Percentiles rank a stretch among this genome's conserved stretches.
These are phyloP conservation scores for Pristionchus exspectatus DNA, from an alignment of 2,888 invertebrate species.

Conservation along the genomic window DNA sequence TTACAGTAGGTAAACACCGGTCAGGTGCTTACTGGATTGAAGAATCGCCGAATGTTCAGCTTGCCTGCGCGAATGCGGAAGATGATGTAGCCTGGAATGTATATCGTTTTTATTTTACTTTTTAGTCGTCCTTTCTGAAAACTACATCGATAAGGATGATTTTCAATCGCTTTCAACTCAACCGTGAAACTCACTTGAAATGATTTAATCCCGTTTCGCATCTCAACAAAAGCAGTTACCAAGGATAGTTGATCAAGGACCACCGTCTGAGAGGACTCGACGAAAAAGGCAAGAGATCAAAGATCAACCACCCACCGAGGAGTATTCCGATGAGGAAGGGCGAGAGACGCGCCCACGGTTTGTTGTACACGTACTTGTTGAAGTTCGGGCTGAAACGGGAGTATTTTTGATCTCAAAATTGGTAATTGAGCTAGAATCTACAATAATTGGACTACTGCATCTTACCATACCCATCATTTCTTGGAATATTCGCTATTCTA, in stretches of 20 bases:
- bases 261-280: too few relatives aligned
- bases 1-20: not conserved
- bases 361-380: constrained; percentile 39
- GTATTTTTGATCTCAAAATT: not conserved
- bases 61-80: constrained; percentile 12
- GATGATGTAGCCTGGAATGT: constrained; percentile 11
- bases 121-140: not conserved
- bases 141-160: not conserved
- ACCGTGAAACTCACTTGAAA: not conserved
- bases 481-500: too few relatives aligned
- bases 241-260: not conserved
- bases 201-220: too few relatives aligned
- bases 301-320: not conserved
- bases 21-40: not conserved
- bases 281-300: not conserved
- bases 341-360: constrained; percentile 38
- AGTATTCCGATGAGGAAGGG: constrained; percentile 38
- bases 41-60: not conserved
- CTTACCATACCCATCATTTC: too few relatives aligned
- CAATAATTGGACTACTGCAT: too few relatives aligned
- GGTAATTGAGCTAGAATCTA: too few relatives aligned
- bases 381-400: not conserved
- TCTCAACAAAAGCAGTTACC: too few relatives aligned
- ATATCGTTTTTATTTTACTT: not conserved
- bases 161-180: not conserved